Evolutionary conservation across 2,113 vertebrate genomes (phyloP).

Genomic region (Spea multiplicata): DNA sequence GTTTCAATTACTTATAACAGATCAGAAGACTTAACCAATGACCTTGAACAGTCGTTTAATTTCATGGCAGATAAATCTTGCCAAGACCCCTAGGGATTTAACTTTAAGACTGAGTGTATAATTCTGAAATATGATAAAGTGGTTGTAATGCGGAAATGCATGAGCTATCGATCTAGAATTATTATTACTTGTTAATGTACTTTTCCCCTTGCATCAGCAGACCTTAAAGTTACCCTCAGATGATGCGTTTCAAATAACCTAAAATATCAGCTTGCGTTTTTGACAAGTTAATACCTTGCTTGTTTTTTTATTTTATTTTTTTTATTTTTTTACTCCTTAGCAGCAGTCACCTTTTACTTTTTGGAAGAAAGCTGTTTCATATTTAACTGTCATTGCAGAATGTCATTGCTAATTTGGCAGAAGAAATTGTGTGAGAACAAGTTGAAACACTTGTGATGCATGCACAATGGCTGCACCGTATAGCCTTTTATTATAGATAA

Average conservation of each 20-base stretch:
- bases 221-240: constrained; percentile 3
- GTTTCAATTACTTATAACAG: background rate
- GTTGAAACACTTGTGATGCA: constrained; percentile 33
- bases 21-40: background rate
- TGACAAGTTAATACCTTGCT: constrained; percentile 42
- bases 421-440: constrained; percentile 36
- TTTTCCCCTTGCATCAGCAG: constrained; percentile 11
- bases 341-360: constrained; percentile 22
- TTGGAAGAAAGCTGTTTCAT: constrained; percentile 12
- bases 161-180: constrained; percentile 19
- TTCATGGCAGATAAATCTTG: background rate
- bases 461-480: constrained; percentile 29
- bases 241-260: constrained; percentile 22
- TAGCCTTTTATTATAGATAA: constrained; percentile 43
- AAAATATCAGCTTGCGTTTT: constrained; percentile 32
- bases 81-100: background rate
- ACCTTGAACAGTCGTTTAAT: background rate
- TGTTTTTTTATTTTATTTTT: constrained; percentile 9
- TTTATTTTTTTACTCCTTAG: constrained; percentile 13
- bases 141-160: background rate
- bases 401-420: constrained; percentile 38
- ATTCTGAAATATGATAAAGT: background rate
- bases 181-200: background rate
- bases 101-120: background rate
- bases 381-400: constrained; percentile 37